A percentile compares a stretch with the other conserved stretches of the same genome.
Conservation (phyloP, 2,113 vertebrate genomes). For the Gnathonemus echidnorhynchus region DNA sequence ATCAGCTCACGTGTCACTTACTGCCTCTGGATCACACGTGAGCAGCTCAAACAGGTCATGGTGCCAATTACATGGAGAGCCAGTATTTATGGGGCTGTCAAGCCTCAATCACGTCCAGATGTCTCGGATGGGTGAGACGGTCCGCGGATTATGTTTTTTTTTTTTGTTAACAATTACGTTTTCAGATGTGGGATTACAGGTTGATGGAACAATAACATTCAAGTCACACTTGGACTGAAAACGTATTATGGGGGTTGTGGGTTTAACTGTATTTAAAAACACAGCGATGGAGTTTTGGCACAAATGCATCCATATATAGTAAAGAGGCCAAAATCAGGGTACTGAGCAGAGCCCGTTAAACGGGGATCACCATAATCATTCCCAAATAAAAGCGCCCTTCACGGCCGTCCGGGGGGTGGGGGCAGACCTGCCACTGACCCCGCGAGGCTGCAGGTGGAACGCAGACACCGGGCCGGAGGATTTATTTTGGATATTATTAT, state of each 20-base stretch:
- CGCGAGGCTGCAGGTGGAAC: not conserved
- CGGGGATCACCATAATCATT: not conserved
- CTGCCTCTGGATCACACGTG: not conserved
- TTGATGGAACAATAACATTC: not conserved
- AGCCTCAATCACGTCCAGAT: not conserved
- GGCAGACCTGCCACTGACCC: not conserved
- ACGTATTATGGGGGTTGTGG: not conserved
- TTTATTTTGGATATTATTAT: not conserved
- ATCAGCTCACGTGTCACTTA: not conserved
- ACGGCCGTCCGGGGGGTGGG: not conserved
- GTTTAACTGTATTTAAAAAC: not conserved
- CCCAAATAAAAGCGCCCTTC: not conserved
- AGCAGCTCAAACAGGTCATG: not conserved
- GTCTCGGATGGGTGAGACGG: not conserved
- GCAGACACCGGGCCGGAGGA: not conserved
- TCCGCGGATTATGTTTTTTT: not conserved
- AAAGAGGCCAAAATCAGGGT: not conserved
- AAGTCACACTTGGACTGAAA: not conserved
- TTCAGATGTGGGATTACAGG: not conserved
- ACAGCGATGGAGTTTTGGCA: not conserved
- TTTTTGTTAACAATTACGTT: not conserved
- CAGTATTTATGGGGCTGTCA: conserved; percentile 3
- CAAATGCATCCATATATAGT: not conserved
- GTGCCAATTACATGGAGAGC: not conserved
- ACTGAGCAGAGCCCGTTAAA: not conserved